Evolutionary conservation across 2,888 invertebrate species (phyloP).

Genomic region (Matsumyia berberina): DNA sequence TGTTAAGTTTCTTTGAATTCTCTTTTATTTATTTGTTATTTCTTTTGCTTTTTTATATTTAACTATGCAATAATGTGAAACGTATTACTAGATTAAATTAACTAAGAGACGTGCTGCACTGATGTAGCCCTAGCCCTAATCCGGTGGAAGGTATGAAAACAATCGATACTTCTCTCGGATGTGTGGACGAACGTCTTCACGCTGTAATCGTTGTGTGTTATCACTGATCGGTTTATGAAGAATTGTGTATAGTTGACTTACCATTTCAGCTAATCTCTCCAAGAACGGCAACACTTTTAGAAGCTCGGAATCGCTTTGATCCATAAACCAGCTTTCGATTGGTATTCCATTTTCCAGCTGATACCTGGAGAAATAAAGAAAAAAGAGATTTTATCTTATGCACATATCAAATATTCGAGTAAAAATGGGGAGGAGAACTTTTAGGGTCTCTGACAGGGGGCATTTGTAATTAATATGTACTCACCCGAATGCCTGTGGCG

Average conservation of each 20-base stretch:
- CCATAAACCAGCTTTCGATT: slow-evolving; percentile 98
- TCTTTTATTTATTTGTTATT: slow-evolving; percentile 1
- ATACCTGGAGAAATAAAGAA: slow-evolving; percentile 81
- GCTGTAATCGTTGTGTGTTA: slow-evolving; percentile 85
- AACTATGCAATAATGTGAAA: slow-evolving; percentile 66
- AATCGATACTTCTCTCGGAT: slow-evolving; percentile 95
- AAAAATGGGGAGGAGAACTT: no score
- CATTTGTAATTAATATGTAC: not conserved
- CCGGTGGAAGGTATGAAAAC: slow-evolving; percentile 94
- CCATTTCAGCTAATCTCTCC: slow-evolving; percentile 92
- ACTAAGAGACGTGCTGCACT: slow-evolving; percentile 40
- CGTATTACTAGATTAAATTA: slow-evolving; percentile 69
- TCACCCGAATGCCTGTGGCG: slow-evolving; percentile 95
- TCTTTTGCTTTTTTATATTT: slow-evolving; percentile 54
- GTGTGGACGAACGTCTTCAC: slow-evolving; percentile 96
- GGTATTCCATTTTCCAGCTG: slow-evolving; percentile 98
- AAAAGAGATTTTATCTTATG: slow-evolving; percentile 40
- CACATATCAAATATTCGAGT: not conserved
- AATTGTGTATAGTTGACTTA: slow-evolving; percentile 82
- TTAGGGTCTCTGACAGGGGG: no score
- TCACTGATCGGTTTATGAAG: not conserved
- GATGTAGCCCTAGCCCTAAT: slow-evolving; percentile 85
- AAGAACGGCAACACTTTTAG: slow-evolving; percentile 96
- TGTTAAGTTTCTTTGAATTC: slow-evolving; percentile 42
- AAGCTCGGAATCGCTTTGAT: slow-evolving; percentile 94